Evolutionary conservation across 2,888 invertebrate genomes (phyloP).

Genomic region (Tineola bisselliella): DNA sequence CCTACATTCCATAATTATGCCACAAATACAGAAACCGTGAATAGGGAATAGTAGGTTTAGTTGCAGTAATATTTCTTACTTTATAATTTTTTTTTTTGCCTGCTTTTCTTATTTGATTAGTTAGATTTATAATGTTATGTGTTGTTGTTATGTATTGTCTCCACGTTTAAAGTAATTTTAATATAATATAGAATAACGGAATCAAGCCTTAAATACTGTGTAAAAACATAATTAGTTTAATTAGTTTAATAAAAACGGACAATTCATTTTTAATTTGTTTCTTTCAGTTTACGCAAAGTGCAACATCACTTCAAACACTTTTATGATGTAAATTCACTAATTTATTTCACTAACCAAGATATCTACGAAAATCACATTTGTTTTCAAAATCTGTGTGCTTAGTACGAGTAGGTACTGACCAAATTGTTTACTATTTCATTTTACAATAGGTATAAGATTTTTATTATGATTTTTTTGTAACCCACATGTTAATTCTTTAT

Average conservation of each 20-base stretch:
- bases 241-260: not conserved
- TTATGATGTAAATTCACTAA: not conserved
- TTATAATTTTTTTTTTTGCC: no score
- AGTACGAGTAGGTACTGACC: slow-evolving; percentile 7
- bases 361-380: no score
- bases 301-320: not conserved
- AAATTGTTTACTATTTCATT: not conserved
- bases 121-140: no score
- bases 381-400: not conserved
- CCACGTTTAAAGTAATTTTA: no score
- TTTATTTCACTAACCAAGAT: not conserved
- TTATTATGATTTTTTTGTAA: not conserved
- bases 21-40: no score
- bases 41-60: no score
- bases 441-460: not conserved
- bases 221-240: not conserved
- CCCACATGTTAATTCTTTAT: not conserved
- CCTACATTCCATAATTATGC: no score
- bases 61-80: no score
- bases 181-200: no score
- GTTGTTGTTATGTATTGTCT: no score
- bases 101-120: no score
- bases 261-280: not conserved
- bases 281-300: not conserved
- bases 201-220: no score